Evolutionary conservation across 2,113 vertebrate genomes (phyloP), one percentile per base, ranked within the genome.

Genomic region (Oncorhynchus masou): DNA sequence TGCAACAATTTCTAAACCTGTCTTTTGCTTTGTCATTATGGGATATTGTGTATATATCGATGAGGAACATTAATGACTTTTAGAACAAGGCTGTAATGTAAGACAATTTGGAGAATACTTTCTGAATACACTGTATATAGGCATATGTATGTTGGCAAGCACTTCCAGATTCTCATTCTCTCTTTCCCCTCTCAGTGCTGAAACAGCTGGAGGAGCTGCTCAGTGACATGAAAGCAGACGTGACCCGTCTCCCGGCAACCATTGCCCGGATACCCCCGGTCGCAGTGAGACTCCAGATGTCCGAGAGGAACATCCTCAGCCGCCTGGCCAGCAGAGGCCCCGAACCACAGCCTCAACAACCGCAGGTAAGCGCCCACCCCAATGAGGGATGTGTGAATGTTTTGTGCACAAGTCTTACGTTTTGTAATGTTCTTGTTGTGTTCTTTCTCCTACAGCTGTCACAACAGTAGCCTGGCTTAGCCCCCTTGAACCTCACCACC

Each of bases 141-240:
- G 6, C 34, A 91, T 79, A 11, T 45, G 39, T 39, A 39, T 9
- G 39, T 39, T 39, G 39, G 39, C 39, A 39, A 39, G 39, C 39
- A 39, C 39, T 39, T 39, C 39, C 39, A 39, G 34, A 8, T 39
- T 31, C 59, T 39, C 54, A 39, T 39, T 19, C 3, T 39, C 74
- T 31, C 22, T 31, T 45, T 73, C 31, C 31, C 27, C 31, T 15
- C 71, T 72, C 86, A 99, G 97, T 99, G 85, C 92, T 99, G 88
- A 98, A 98, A 92, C 97, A 99, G 93, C 81, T 99, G 90, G 97
- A 99, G 88, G 97, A 99, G 90, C 90, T 99, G 78, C 87, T 99
- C 79, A 98, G 97, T 80, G 97, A 99, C 91, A 99, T 99, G 97
- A 99, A 99, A 90, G 97, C 97, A 0, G 97, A 99, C 68, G 97